Conservation (phyloP, 2,797 vertebrate genomes). For the Amblyopsis hoosieri region DNA sequence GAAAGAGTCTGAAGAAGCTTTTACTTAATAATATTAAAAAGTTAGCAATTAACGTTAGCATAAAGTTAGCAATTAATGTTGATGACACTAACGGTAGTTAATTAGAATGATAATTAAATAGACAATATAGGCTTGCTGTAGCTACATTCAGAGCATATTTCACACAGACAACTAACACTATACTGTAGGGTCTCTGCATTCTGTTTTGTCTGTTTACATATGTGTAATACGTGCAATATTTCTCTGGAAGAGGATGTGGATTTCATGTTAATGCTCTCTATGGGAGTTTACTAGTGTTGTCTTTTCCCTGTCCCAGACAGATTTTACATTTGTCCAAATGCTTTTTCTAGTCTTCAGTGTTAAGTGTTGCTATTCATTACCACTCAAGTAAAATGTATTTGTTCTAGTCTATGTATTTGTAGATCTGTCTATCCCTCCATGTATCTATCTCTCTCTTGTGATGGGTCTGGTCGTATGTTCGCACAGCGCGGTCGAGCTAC, state of each 20-base stretch:
- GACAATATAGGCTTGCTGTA: conserved; percentile 8
- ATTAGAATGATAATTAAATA: conserved; percentile 15
- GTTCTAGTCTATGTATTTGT: conserved; percentile 45
- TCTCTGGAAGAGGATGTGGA: conserved; percentile 46
- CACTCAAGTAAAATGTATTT: conserved; percentile 21
- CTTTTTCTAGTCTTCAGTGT: conserved; percentile 45
- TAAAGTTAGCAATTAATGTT: background rate
- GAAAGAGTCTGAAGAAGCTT: conserved; percentile 14
- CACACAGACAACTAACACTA: conserved; percentile 68
- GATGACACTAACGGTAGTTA: conserved; percentile 2
- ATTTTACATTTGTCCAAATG: conserved; percentile 40
- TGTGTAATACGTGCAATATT: conserved; percentile 44
- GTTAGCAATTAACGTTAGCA: background rate
- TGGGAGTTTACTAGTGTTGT: conserved; percentile 38
- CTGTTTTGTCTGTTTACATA: conserved; percentile 56
- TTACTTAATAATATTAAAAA: background rate
- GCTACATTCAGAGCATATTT: conserved; percentile 18
- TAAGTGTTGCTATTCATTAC: conserved; percentile 46
- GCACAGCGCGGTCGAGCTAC: conserved; percentile 86
- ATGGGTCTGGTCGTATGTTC: conserved; percentile 65
- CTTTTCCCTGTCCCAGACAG: conserved; percentile 48
- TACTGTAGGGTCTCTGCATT: conserved; percentile 54
- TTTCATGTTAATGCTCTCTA: conserved; percentile 46
- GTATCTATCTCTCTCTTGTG: conserved; percentile 39
- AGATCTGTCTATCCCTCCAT: conserved; percentile 43